Evolutionary conservation across 2,113 vertebrate genomes (phyloP), one percentile per base, ranked within the genome.

Genomic region (Cyprinodon variegatus): DNA sequence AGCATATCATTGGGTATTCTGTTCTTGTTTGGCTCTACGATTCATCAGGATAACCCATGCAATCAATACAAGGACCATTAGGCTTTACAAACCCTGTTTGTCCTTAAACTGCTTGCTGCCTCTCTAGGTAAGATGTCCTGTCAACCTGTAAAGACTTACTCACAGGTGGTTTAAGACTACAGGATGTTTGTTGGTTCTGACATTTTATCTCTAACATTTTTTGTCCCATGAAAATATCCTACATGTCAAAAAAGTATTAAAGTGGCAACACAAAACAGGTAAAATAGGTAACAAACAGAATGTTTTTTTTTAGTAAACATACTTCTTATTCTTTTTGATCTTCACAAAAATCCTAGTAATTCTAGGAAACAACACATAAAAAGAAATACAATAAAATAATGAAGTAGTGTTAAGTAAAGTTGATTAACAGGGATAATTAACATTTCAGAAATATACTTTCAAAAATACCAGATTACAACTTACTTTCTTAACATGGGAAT

Each of bases 51-150:
- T 85, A 77, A 76, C 84, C 88, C 77, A 66, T 65, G 75, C 86
- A 91, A 93, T 95, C 93, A 92, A 95, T 94, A 91, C 90, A 87
- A 84, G 87, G 80, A 60, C 93, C 91, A 94, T 94, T 93, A 94
- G 82, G 82, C 88, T 93, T 94, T 93, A 94, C 90, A 93, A 95
- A 93, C 89, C 85, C 73, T 76, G 70, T 75, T 79, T 60, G 70
- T 92, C 88, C 79, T 86, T 90, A 90, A 93, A 92, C 79, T 61
- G 76, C 61, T 69, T 61, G 53, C 69, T 79, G 78, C 74, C 83
- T 86, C 72, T 77, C 67, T 36, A 41, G 68, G 29, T 29, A 29
- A 29, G 67, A 76, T 60, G 45, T 50, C 63, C 68, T 71, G 77
- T 20, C 62, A 40, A 76, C 81, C 85, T 78, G 68, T 15, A 20